Evolutionary conservation across 1,140 invertebrate genomes (phyloP), one percentile per base, ranked within the genome.

Genomic region (Dufourea novaeangliae): DNA sequence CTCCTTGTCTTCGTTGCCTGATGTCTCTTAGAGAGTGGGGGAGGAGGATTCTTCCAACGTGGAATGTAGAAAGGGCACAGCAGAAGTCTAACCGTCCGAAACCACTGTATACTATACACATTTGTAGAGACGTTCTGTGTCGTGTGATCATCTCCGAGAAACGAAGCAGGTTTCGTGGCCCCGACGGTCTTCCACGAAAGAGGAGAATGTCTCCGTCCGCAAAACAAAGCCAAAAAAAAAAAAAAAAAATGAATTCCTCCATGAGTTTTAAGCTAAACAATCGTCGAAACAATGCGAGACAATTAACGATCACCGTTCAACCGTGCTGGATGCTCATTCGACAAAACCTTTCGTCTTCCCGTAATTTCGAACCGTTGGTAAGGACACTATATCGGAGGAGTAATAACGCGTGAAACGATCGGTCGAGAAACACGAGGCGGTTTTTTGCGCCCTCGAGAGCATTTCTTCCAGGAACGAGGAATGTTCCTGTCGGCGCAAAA

Each of bases 1-100:
- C 84, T 86, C 83, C 82, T 83, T 83, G 80, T 86, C 88, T 89
- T 90, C 89, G 88, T 90, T 86, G 84, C 87, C 85, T 89, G 88
- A 88, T 84, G 86, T 69, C 61, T 61, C 59, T 75, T 59, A 64
- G 29, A 84, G 76, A 80, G n/a, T 79, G 83, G 62, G n/a, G n/a
- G n/a, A n/a, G n/a, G 68, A 66, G 82, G 78, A 85, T 85, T 86
- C 85, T 56, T 85, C 44, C 57, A 29, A 1, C 66, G 22, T 10
- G 57, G n/a, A 37, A 56, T 39, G 71, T 52, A 79, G 75, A 63
- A 67, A 76, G 46, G 52, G 25, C 56, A 54, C n/a, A 27, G 64
- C 54, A 57, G 37, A 22, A 44, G 63, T 74, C 68, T 63, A 22
- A 61, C 44, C 8, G 11, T 50, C 56, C 39, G 11, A 78, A 59